phyloP scores from a whole-genome alignment of 2,888 invertebrate genomes.

The Sycophila texana region DNA sequence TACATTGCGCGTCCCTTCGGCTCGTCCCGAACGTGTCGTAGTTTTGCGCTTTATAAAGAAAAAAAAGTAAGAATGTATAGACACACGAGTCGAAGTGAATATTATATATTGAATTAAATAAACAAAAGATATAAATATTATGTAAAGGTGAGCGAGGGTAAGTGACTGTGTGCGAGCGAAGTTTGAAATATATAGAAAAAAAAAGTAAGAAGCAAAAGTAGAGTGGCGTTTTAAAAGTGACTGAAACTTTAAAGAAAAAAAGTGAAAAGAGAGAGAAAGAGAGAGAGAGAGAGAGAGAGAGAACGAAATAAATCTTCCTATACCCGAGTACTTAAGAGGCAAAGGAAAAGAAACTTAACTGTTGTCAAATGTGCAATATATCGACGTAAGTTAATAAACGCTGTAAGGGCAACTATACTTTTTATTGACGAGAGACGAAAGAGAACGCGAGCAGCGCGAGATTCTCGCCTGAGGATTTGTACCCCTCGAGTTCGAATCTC shows the following conservation, averaged over 20 bases:
- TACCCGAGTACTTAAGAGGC: conserved; percentile 70
- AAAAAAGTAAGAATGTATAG: conserved; percentile 51
- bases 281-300: not conserved
- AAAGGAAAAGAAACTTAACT: conserved; percentile 66
- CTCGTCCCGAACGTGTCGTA: not conserved
- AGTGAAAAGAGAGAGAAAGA: not conserved
- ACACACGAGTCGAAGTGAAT: conserved; percentile 43
- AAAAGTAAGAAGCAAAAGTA: conserved; percentile 5
- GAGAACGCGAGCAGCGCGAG: conserved; percentile 37
- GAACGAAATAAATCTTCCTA: conserved; percentile 67
- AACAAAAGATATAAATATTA: conserved; percentile 55
- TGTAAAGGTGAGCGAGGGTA: conserved; percentile 29
- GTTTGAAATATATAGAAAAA: not conserved
- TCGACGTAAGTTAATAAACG: conserved; percentile 71
- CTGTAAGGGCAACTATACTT: conserved; percentile 69
- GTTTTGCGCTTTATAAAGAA: conserved; percentile 31
- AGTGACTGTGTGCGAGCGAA: conserved; percentile 14
- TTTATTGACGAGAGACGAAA: conserved; percentile 61
- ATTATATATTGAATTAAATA: conserved; percentile 51
- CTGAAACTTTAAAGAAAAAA: conserved; percentile 9
- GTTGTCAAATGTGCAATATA: conserved; percentile 76
- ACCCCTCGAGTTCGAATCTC: not conserved
- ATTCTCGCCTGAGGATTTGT: not conserved
- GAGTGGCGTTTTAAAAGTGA: too few species aligned
- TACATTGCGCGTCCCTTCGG: conserved; percentile 11